Base-by-base conservation (phyloP, 2,797 vertebrate species). In the Notoglanidium macrostoma region DNA sequence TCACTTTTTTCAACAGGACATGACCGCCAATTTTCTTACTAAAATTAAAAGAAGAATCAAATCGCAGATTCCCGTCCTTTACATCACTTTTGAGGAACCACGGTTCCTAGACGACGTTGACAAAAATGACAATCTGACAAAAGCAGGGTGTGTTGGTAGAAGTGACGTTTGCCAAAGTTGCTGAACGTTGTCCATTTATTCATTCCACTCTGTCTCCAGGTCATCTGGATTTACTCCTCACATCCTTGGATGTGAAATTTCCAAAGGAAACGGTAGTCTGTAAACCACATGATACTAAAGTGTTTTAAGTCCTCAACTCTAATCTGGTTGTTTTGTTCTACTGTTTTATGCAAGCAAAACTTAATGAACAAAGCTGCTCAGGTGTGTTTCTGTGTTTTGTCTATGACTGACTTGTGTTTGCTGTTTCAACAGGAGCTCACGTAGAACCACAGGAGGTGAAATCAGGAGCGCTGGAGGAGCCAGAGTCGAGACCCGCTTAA, bases 381-480 rank as follows among this genome's bases (percentile, higher is more conserved):
- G 23, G 21, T 12, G 73, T 57, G 73, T 32, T 26, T 77, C 9
- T 72, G 54, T 84, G 68, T 78, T 15, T 40, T 35, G 77, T 59
- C 9, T n/a, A 55, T 46, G 32, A 77, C 57, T 44, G 70, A 49
- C 23, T 49, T 84, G 19, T 72, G 63, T 68, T 87, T 35, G n/a
- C 76, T 85, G n/a, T 87, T 76, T 83, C 61, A 88, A 76, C 88
- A 91, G 90, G 85, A 68, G 59, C 72, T 51, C 57, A 8, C 63
- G 17, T 44, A 51, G 63, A 78, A 32, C 82, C 86, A 77, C 55
- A 74, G 84, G 78, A 82, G 92, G 90, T 84, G 94, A 90, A 90
- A 51, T 91, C 93, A 93, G 94, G 93, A 94, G 93, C 90, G 88
- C 93, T 93, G 94, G 88, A 87, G 83, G 67, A 87, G 74, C 88